These are phyloP conservation scores for Goniozus legneri DNA, from an alignment of 1,140 invertebrate genomes.

Conservation along the genomic window DNA sequence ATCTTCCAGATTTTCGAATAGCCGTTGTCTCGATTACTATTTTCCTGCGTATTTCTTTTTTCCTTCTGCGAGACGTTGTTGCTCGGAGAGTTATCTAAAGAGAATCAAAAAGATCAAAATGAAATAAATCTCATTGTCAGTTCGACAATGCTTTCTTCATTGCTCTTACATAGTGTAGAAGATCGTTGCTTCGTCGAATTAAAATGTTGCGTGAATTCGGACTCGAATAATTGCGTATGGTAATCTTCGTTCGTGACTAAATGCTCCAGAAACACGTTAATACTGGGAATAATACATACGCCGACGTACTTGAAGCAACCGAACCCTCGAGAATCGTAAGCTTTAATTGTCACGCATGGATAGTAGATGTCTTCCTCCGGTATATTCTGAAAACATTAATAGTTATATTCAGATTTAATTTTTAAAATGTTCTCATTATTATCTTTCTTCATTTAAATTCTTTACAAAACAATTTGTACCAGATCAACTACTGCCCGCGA, in stretches of 20 bases:
- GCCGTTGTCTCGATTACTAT: too few species aligned
- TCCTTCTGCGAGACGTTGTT: too few species aligned
- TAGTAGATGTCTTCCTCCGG: constrained; percentile 48
- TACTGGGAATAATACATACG: constrained; percentile 47
- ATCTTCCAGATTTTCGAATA: neutral
- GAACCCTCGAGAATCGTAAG: constrained; percentile 61
- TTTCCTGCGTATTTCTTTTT: too few species aligned
- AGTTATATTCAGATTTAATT: too few species aligned
- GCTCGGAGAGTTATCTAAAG: too few species aligned
- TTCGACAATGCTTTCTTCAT: too few species aligned
- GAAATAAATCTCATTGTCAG: too few species aligned
- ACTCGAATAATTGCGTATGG: constrained; percentile 28
- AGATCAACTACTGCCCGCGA: constrained; percentile 49
- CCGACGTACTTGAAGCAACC: constrained; percentile 58
- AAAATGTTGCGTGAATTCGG: constrained; percentile 16
- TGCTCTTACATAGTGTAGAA: constrained; percentile 14
- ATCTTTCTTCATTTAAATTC: too few species aligned
- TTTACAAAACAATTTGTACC: constrained; percentile 46
- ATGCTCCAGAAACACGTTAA: constrained; percentile 37
- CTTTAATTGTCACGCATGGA: constrained; percentile 56
- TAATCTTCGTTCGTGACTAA: constrained; percentile 45
- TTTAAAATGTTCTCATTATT: neutral
- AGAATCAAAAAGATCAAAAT: constrained; percentile 5
- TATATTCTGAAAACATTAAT: constrained; percentile 43
- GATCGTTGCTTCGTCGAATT: constrained; percentile 1